Evolutionary conservation across 2,113 vertebrate genomes (phyloP).

Genomic region (Cathartes aura): DNA sequence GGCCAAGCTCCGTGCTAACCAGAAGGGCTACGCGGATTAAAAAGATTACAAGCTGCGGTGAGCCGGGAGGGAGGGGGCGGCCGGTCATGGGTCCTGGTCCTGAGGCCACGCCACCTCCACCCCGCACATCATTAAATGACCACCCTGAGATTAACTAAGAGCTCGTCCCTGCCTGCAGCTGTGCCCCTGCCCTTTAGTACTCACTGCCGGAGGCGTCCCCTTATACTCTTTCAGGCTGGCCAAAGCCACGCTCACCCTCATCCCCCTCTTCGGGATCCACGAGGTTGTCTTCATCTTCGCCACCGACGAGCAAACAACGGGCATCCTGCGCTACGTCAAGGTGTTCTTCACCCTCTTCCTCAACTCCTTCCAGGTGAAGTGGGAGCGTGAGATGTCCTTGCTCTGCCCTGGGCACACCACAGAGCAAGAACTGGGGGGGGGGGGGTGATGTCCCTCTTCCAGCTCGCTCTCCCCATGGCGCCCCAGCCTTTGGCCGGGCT

Average conservation of each 20-base stretch:
- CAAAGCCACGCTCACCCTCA: conserved; percentile 85
- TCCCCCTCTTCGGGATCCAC: conserved; percentile 85
- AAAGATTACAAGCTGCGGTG: conserved; percentile 84
- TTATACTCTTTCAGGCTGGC: conserved; percentile 71
- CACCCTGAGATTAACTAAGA: neutral
- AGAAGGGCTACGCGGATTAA: conserved; percentile 80
- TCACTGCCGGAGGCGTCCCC: neutral
- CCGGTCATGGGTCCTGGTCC: accelerated
- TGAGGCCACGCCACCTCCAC: neutral
- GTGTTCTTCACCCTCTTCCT: conserved; percentile 85
- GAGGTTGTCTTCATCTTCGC: conserved; percentile 84
- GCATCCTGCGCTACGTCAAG: conserved; percentile 81
- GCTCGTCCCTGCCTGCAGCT: accelerated
- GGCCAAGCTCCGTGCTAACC: conserved; percentile 83
- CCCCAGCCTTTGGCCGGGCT: neutral
- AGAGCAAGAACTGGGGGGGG: neutral
- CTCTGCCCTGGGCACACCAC: neutral
- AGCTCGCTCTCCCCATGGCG: accelerated
- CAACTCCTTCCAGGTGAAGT: conserved; percentile 84
- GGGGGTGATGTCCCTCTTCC: neutral
- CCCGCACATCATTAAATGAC: accelerated
- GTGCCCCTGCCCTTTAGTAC: neutral
- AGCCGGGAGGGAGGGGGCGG: neutral
- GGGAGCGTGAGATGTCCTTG: accelerated
- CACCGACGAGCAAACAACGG: conserved; percentile 83